Percentiles rank a stretch among this genome's conserved stretches.
Evolutionary conservation across 2,113 vertebrate species (phyloP).

Genomic region (Dascyllus trimaculatus): DNA sequence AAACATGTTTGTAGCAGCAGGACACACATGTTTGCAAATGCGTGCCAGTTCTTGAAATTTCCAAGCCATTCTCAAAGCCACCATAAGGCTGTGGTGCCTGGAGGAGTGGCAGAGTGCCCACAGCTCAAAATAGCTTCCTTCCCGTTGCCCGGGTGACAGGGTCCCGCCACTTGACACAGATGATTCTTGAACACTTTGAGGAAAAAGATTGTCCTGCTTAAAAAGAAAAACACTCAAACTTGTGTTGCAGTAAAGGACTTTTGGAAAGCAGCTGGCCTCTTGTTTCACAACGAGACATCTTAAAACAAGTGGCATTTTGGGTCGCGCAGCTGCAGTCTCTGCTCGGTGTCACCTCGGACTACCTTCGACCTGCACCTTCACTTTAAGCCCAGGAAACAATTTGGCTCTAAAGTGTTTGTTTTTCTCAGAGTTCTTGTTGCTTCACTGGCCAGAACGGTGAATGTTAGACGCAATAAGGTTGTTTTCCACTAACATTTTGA

Average conservation of each 20-base stretch:
- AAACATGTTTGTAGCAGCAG: neutral
- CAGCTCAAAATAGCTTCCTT: conserved; percentile 82
- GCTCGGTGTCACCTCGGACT: conserved; percentile 10
- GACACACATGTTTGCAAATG: conserved; percentile 18
- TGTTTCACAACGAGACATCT: conserved; percentile 18
- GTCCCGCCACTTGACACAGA: conserved; percentile 74
- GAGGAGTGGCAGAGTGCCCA: conserved; percentile 67
- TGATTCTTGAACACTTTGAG: conserved; percentile 66
- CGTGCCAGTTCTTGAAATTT: conserved; percentile 25
- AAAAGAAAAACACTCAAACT: conserved; percentile 65
- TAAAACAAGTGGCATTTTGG: conserved; percentile 46
- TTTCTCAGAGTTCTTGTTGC: neutral
- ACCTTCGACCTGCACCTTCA: neutral
- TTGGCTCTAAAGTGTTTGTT: neutral
- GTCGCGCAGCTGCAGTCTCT: conserved; percentile 44
- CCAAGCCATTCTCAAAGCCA: conserved; percentile 31
- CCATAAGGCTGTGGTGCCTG: conserved; percentile 45
- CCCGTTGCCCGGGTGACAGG: conserved; percentile 82
- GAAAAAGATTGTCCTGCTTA: conserved; percentile 43
- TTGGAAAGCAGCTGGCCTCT: conserved; percentile 62
- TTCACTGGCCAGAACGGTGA: neutral
- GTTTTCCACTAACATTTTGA: neutral
- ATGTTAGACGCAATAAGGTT: neutral
- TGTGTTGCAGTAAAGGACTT: conserved; percentile 55
- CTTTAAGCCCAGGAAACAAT: neutral